These are phyloP conservation scores for Melanotaenia duboulayi DNA, from an alignment of 2,113 vertebrate genomes.

Conservation along the genomic window DNA sequence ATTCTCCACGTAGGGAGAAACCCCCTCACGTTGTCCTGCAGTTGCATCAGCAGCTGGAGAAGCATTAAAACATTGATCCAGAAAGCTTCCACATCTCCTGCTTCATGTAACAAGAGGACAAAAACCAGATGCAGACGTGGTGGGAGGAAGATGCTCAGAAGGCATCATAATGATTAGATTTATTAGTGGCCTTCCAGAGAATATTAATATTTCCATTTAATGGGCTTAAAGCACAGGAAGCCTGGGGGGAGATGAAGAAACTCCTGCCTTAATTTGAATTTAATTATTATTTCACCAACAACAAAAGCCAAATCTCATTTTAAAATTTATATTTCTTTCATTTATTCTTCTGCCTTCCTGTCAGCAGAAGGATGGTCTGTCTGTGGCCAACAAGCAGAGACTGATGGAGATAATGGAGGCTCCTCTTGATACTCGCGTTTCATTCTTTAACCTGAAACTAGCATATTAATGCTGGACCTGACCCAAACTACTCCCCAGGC, in stretches of 20 bases:
- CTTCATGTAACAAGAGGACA: constrained; percentile 44
- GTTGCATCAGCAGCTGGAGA: constrained; percentile 58
- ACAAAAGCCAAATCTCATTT: too few species aligned
- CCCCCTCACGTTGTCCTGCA: neutral
- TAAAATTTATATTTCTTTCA: too few species aligned
- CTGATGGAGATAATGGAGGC: too few species aligned
- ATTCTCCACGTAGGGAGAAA: too few species aligned
- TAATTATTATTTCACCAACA: too few species aligned
- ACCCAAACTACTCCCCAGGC: too few species aligned
- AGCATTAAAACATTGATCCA: constrained; percentile 50
- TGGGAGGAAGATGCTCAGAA: constrained; percentile 25
- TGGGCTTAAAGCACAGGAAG: constrained; percentile 52
- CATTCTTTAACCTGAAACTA: too few species aligned
- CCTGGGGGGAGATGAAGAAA: constrained; percentile 33
- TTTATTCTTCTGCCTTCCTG: too few species aligned
- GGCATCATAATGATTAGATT: constrained; percentile 42
- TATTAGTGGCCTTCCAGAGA: constrained; percentile 57
- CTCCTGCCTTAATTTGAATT: neutral
- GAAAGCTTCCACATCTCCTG: constrained; percentile 41
- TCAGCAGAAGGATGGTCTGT: too few species aligned
- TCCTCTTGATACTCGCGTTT: too few species aligned
- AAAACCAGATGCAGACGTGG: constrained; percentile 27
- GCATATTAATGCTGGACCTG: too few species aligned
- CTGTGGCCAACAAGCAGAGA: too few species aligned
- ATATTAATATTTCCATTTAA: constrained; percentile 68